Conservation (phyloP, 2,113 vertebrate genomes). For the Eleginops maclovinus region DNA sequence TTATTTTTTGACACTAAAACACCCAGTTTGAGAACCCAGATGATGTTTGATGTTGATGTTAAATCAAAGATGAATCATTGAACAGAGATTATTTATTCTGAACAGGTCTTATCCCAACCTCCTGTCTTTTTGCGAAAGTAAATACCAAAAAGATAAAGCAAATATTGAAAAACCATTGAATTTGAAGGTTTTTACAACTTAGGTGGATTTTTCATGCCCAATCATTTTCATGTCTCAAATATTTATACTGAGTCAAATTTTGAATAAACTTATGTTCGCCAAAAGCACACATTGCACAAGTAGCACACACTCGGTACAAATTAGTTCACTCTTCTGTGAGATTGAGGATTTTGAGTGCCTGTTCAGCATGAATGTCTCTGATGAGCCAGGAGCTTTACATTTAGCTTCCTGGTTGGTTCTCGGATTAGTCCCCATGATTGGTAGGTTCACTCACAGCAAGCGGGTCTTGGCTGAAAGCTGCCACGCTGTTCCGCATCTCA, state of each 20-base stretch:
- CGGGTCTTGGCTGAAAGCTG: slow-evolving; percentile 89
- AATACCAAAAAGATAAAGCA: not conserved
- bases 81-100: slow-evolving; percentile 58
- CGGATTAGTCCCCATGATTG: slow-evolving; percentile 75
- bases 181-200: not conserved
- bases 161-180: not conserved
- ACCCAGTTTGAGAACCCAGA: slow-evolving; percentile 62
- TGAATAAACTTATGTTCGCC: not conserved
- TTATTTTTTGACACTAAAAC: slow-evolving; percentile 9
- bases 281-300: not conserved
- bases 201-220: not conserved
- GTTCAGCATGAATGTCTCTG: slow-evolving; percentile 66
- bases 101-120: slow-evolving; percentile 42
- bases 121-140: not conserved
- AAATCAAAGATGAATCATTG: slow-evolving; percentile 67
- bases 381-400: slow-evolving; percentile 43
- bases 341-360: slow-evolving; percentile 57
- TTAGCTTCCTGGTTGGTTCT: slow-evolving; percentile 40
- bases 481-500: slow-evolving; percentile 96
- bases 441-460: slow-evolving; percentile 89
- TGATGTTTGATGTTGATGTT: slow-evolving; percentile 6
- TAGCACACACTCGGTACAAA: slow-evolving; percentile 2
- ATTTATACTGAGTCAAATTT: not conserved
- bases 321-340: slow-evolving; percentile 15
- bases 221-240: not conserved